These are phyloP conservation scores for Cardinalis cardinalis DNA, from an alignment of 2,113 vertebrate genomes.

Conservation along the genomic window DNA sequence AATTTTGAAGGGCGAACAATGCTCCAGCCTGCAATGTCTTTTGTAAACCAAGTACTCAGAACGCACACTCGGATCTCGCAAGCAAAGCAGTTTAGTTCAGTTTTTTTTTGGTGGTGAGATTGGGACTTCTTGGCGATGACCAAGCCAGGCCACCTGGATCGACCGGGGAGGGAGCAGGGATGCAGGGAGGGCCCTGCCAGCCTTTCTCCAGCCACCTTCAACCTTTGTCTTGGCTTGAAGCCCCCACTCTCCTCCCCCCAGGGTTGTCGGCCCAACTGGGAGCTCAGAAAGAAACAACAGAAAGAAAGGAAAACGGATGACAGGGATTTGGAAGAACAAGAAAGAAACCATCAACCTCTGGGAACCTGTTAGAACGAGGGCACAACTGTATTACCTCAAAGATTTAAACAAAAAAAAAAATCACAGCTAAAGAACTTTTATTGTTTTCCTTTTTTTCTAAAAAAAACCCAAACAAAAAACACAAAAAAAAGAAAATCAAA, in stretches of 20 bases:
- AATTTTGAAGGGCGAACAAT: conserved; percentile 33
- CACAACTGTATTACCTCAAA: conserved; percentile 75
- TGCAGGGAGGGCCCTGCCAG: neutral
- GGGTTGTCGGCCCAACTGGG: conserved; percentile 30
- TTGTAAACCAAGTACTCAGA: conserved; percentile 25
- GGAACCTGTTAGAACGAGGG: conserved; percentile 71
- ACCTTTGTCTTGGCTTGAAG: conserved; percentile 1
- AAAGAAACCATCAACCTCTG: conserved; percentile 63
- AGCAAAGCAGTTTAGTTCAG: conserved; percentile 29
- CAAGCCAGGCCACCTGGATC: neutral
- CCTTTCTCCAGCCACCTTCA: neutral
- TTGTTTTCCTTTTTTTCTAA: conserved; percentile 61
- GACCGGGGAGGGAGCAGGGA: neutral
- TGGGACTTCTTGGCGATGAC: neutral
- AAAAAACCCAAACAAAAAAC: neutral
- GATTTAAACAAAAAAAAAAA: conserved; percentile 42
- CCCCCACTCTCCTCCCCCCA: neutral
- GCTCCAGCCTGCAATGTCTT: conserved; percentile 42
- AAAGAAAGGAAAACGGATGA: conserved; percentile 35
- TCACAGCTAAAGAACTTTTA: conserved; percentile 59
- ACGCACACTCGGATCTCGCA: conserved; percentile 29
- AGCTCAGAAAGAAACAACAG: conserved; percentile 30
- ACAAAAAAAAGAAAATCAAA: neutral
- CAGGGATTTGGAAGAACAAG: conserved; percentile 15
- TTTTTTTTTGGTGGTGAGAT: conserved; percentile 23